phyloP scores from a whole-genome alignment of 2,888 invertebrate species.

The Drosophila gaucha region DNA sequence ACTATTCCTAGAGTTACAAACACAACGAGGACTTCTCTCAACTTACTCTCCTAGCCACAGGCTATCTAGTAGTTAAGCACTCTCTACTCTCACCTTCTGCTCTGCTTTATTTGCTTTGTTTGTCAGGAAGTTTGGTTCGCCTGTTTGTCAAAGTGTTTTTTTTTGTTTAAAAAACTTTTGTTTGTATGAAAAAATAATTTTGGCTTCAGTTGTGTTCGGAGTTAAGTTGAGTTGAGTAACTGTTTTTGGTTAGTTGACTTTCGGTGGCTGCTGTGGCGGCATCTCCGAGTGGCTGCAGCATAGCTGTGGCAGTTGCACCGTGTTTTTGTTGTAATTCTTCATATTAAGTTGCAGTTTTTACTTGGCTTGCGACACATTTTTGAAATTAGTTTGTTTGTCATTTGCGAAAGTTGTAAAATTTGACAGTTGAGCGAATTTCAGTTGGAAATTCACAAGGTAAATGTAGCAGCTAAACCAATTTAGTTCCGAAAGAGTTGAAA shows the following conservation, averaged over 20 bases:
- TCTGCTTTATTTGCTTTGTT: neutral
- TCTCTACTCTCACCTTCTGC: too few relatives aligned
- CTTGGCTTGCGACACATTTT: conserved; percentile 10
- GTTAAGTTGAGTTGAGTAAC: conserved; percentile 4
- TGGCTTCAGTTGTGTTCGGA: conserved; percentile 1
- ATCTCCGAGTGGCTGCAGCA: conserved; percentile 14
- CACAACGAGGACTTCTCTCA: too few relatives aligned
- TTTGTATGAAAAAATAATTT: conserved; percentile 45
- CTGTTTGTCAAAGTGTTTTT: conserved; percentile 16
- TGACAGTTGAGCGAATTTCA: too few relatives aligned
- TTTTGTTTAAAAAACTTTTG: conserved; percentile 46
- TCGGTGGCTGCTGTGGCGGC: neutral
- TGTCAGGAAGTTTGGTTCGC: conserved; percentile 4
- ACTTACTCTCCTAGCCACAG: too few relatives aligned
- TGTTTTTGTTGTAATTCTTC: too few relatives aligned
- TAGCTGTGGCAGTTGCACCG: conserved; percentile 20
- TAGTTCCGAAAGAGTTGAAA: neutral
- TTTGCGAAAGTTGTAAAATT: neutral
- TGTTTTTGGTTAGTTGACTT: conserved; percentile 1
- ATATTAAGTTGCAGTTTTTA: conserved; percentile 20
- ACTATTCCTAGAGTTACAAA: too few relatives aligned
- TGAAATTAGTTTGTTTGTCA: conserved; percentile 43
- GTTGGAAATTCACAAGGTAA: neutral
- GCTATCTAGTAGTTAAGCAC: neutral
- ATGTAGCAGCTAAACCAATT: neutral